A percentile compares a stretch with the other conserved stretches of the same genome.
phyloP scores from a whole-genome alignment of 1,140 invertebrate genomes.

The Tetramorium alpestre region DNA sequence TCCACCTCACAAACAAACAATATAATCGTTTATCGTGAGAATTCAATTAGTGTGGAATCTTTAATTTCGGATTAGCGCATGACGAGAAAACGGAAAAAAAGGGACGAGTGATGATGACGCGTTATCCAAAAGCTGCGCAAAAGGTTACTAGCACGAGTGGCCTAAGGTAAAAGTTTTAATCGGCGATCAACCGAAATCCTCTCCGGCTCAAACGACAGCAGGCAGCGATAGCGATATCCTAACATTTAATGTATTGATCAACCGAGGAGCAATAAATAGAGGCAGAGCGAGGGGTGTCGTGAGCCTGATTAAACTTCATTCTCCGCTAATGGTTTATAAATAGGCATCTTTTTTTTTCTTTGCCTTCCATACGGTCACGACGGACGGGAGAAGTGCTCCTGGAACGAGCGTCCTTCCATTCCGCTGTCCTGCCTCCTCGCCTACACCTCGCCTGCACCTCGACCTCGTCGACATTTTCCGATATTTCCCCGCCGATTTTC shows the following conservation, averaged over 20 bases:
- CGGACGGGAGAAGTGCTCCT: conserved; percentile 48
- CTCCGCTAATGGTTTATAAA: conserved; percentile 80
- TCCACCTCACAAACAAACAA: background rate
- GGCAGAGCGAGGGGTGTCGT: conserved; percentile 55
- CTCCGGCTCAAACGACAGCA: conserved; percentile 22
- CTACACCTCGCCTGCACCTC: conserved; percentile 9
- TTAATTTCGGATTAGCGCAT: background rate
- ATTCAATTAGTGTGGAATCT: background rate
- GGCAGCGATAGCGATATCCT: conserved; percentile 56
- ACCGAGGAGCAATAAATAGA: conserved; percentile 74
- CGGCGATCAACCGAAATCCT: conserved; percentile 63
- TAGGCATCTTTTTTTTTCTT: conserved; percentile 69
- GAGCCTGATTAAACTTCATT: conserved; percentile 80
- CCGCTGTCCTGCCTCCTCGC: conserved; percentile 47
- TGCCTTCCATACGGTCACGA: conserved; percentile 27
- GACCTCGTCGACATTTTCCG: conserved; percentile 49
- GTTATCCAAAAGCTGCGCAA: background rate
- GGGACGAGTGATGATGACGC: background rate
- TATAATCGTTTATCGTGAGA: background rate
- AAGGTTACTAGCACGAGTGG: background rate
- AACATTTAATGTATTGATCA: conserved; percentile 77
- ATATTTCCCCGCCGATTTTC: conserved; percentile 48
- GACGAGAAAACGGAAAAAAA: background rate
- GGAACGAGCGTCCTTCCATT: conserved; percentile 63
- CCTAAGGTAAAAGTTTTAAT: conserved; percentile 50